Percentiles rank a stretch among this genome's conserved stretches.
Evolutionary conservation across 2,888 invertebrate species (phyloP).

Genomic region (Agrotis clavis): DNA sequence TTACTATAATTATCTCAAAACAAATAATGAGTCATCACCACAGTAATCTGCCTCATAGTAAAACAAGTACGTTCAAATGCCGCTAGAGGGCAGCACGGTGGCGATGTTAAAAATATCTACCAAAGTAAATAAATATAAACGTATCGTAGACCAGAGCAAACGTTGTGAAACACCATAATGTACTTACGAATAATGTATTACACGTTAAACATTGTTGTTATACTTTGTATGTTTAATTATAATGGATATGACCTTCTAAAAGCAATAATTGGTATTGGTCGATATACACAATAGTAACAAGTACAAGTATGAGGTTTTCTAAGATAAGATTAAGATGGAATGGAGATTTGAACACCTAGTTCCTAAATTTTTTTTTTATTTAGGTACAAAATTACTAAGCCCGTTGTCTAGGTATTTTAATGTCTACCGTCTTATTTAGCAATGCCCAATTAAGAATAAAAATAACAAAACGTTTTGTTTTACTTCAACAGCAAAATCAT

Average conservation of each 20-base stretch:
- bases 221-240: slow-evolving; percentile 9
- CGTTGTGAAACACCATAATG: slow-evolving; percentile 39
- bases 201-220: slow-evolving; percentile 19
- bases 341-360: neutral
- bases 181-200: neutral
- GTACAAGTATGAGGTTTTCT: neutral
- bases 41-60: slow-evolving; percentile 15
- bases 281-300: slow-evolving; percentile 1
- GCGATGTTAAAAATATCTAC: slow-evolving; percentile 45
- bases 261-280: neutral
- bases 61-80: slow-evolving; percentile 23
- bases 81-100: slow-evolving; percentile 47
- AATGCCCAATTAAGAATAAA: neutral
- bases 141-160: slow-evolving; percentile 14
- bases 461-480: neutral
- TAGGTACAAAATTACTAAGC: neutral
- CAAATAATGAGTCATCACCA: slow-evolving; percentile 26
- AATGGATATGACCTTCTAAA: slow-evolving; percentile 6
- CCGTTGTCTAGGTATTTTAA: neutral
- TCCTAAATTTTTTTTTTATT: neutral
- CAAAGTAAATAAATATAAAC: slow-evolving; percentile 38
- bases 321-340: neutral
- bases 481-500: neutral
- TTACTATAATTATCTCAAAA: neutral
- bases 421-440: neutral